These are phyloP conservation scores for Sula dactylatra DNA, from an alignment of 2,113 vertebrate species.

Conservation along the genomic window DNA sequence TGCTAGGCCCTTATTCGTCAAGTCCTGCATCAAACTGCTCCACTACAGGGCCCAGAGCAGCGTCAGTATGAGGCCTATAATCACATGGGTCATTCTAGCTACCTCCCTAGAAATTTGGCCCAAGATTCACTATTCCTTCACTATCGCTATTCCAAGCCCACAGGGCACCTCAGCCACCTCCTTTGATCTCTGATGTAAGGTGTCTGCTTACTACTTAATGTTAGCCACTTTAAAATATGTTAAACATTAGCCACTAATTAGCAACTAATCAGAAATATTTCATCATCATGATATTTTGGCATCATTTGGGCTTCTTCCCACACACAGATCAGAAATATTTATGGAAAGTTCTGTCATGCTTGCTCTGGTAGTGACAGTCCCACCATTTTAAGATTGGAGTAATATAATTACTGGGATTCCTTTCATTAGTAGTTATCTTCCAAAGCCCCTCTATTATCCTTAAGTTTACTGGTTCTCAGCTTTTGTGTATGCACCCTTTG, in stretches of 20 bases:
- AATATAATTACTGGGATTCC: neutral
- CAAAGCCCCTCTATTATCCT: neutral
- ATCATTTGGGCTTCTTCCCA: neutral
- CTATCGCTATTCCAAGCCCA: neutral
- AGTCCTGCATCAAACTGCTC: neutral
- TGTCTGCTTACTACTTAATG: neutral
- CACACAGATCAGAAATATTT: neutral
- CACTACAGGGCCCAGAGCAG: neutral
- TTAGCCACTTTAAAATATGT: neutral
- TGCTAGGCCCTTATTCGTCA: neutral
- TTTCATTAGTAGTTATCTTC: neutral
- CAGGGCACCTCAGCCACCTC: neutral
- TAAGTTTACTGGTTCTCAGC: neutral
- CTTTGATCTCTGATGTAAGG: neutral
- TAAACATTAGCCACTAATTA: neutral
- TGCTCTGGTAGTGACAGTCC: neutral
- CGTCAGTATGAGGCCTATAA: accelerated
- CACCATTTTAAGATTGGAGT: neutral
- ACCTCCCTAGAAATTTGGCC: neutral
- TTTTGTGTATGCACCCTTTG: neutral
- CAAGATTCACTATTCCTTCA: no score
- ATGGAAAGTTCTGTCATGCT: neutral
- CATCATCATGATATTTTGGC: neutral
- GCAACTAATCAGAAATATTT: neutral
- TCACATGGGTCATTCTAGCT: neutral